Evolutionary conservation across 2,113 vertebrate genomes (phyloP).

Genomic region (Hystrix cristata): DNA sequence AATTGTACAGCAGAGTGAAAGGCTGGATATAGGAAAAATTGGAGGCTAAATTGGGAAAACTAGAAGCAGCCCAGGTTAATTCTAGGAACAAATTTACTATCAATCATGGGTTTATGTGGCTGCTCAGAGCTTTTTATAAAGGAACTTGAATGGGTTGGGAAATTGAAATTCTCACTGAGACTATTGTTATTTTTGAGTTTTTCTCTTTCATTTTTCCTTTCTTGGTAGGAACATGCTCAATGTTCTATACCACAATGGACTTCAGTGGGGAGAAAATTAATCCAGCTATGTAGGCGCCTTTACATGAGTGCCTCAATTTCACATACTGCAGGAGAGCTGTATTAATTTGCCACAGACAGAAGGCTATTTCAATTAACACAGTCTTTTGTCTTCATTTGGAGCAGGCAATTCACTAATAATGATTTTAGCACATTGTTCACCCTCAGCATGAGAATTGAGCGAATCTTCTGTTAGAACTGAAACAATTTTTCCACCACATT

Average conservation of each 20-base stretch:
- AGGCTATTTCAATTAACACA: constrained; percentile 1
- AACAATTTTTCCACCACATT: not conserved
- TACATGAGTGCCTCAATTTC: not conserved
- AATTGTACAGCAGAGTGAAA: not conserved
- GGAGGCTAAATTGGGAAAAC: not conserved
- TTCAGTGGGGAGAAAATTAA: not conserved
- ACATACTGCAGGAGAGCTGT: not conserved
- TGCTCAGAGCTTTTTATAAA: not conserved
- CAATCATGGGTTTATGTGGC: not conserved
- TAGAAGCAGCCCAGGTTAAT: not conserved
- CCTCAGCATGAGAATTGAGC: not conserved
- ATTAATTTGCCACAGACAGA: constrained; percentile 49
- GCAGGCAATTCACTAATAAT: constrained; percentile 35
- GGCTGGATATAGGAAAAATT: not conserved
- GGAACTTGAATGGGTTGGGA: not conserved
- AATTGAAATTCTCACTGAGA: constrained; percentile 46
- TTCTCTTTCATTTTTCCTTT: constrained; percentile 21
- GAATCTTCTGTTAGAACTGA: constrained; percentile 6
- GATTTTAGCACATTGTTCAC: constrained; percentile 41
- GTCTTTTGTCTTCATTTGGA: constrained; percentile 53
- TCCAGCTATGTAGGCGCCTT: constrained; percentile 20
- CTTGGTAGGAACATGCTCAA: not conserved
- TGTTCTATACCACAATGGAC: not conserved
- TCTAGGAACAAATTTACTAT: not conserved
- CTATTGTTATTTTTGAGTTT: constrained; percentile 22